Conservation (phyloP, 2,888 invertebrate species). For the Pecten maximus region DNA sequence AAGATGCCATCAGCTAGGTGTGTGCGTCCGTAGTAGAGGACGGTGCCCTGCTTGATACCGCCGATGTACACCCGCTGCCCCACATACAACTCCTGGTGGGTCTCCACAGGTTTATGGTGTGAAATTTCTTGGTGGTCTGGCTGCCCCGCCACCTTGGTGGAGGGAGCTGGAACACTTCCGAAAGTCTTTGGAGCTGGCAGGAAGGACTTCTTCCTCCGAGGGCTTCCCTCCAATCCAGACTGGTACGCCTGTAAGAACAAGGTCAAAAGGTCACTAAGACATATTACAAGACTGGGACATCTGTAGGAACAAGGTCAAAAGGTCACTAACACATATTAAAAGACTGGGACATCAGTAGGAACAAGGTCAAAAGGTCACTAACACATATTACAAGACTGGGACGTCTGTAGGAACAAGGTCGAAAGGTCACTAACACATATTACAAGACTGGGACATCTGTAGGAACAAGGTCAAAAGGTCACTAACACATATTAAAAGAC, state of each 20-base stretch:
- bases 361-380: background rate
- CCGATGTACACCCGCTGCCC: slow-evolving; percentile 83
- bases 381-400: too few species aligned
- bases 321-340: background rate
- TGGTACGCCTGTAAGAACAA: slow-evolving; percentile 45
- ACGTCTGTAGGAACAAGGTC: background rate
- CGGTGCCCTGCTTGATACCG: slow-evolving; percentile 84
- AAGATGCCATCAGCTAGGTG: slow-evolving; percentile 85
- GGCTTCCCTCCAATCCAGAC: slow-evolving; percentile 50
- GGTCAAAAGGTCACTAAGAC: background rate
- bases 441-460: too few species aligned
- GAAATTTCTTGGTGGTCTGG: background rate
- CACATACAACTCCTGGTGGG: slow-evolving; percentile 70
- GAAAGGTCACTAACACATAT: background rate
- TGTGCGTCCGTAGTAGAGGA: slow-evolving; percentile 85
- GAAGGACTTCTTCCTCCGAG: slow-evolving; percentile 47
- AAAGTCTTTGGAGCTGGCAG: slow-evolving; percentile 54
- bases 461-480: too few species aligned
- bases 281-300: background rate
- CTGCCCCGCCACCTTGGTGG: slow-evolving; percentile 8
- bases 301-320: background rate
- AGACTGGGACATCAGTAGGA: too few species aligned
- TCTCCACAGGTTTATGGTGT: slow-evolving; percentile 44
- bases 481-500: too few species aligned
- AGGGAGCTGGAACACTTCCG: background rate